phyloP scores from a whole-genome alignment of 1,140 invertebrate genomes.

The Drosophila ironensis region DNA sequence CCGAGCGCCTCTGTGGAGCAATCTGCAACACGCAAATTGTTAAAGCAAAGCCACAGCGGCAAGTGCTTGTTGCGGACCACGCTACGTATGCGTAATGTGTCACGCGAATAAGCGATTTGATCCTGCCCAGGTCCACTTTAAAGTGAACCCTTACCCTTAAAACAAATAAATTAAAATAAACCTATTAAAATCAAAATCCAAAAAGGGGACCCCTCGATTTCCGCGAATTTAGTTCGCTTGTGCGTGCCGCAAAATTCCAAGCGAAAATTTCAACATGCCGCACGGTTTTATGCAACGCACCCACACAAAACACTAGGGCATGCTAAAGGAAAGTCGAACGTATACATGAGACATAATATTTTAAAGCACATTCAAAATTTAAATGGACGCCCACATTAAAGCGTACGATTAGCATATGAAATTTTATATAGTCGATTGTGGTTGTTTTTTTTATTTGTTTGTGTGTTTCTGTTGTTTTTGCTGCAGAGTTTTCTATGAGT shows the following conservation, averaged over 20 bases:
- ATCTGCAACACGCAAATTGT: slow-evolving; percentile 53
- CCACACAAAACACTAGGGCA: slow-evolving; percentile 28
- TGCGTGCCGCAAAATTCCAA: slow-evolving; percentile 1
- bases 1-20: slow-evolving; percentile 9
- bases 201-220: background rate
- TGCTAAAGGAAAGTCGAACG: slow-evolving; percentile 11
- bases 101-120: slow-evolving; percentile 29
- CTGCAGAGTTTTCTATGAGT: slow-evolving; percentile 33
- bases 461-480: slow-evolving; percentile 5
- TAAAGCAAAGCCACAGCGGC: slow-evolving; percentile 36
- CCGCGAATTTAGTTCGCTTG: background rate
- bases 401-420: slow-evolving; percentile 53
- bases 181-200: background rate
- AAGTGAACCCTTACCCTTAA: background rate
- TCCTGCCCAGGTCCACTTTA: background rate
- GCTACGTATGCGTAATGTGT: slow-evolving; percentile 54
- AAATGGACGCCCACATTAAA: slow-evolving; percentile 52
- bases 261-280: slow-evolving; percentile 12
- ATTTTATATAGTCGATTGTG: slow-evolving; percentile 46
- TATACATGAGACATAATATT: slow-evolving; percentile 17
- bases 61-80: slow-evolving; percentile 35
- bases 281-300: slow-evolving; percentile 36
- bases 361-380: slow-evolving; percentile 25
- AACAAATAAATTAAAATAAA: background rate
- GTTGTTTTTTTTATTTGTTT: slow-evolving; percentile 19